Conservation (phyloP, 2,888 invertebrate genomes). For the Chrysodeixis includens region DNA sequence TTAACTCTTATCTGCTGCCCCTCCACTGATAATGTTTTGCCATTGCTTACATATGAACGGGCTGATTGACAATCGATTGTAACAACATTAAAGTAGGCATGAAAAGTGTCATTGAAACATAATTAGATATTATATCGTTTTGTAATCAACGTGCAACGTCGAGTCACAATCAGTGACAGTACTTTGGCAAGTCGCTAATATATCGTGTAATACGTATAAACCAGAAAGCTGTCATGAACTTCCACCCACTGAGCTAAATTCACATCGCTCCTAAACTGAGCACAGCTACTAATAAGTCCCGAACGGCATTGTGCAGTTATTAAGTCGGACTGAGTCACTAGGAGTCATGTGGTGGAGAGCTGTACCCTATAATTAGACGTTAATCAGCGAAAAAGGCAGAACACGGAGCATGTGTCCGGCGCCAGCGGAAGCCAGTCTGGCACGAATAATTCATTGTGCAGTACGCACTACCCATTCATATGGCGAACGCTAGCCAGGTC, state of each 20-base stretch:
- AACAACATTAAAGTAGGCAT: slow-evolving; percentile 5
- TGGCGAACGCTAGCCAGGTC: slow-evolving; percentile 71
- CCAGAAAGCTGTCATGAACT: slow-evolving; percentile 50
- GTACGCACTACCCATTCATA: slow-evolving; percentile 80
- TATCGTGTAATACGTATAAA: slow-evolving; percentile 32
- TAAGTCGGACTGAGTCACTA: slow-evolving; percentile 81
- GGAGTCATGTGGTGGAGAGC: slow-evolving; percentile 80
- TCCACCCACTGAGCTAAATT: slow-evolving; percentile 66
- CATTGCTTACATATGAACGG: slow-evolving; percentile 3
- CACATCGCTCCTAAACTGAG: slow-evolving; percentile 63
- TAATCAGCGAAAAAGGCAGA: slow-evolving; percentile 86
- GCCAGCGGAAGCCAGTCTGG: slow-evolving; percentile 84
- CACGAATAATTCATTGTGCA: slow-evolving; percentile 83
- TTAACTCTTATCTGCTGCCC: background rate
- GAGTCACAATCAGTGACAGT: slow-evolving; percentile 20
- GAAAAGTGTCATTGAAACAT: slow-evolving; percentile 33
- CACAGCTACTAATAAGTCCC: slow-evolving; percentile 71
- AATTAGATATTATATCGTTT: slow-evolving; percentile 26
- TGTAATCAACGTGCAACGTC: slow-evolving; percentile 25
- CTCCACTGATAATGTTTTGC: slow-evolving; percentile 4
- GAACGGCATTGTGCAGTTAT: slow-evolving; percentile 73
- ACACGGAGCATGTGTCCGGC: slow-evolving; percentile 80
- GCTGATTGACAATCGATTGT: slow-evolving; percentile 2
- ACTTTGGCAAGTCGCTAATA: slow-evolving; percentile 29
- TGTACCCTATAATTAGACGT: slow-evolving; percentile 86